phyloP scores from a whole-genome alignment of 2,888 invertebrate species.

The Athripsodes cinereus region DNA sequence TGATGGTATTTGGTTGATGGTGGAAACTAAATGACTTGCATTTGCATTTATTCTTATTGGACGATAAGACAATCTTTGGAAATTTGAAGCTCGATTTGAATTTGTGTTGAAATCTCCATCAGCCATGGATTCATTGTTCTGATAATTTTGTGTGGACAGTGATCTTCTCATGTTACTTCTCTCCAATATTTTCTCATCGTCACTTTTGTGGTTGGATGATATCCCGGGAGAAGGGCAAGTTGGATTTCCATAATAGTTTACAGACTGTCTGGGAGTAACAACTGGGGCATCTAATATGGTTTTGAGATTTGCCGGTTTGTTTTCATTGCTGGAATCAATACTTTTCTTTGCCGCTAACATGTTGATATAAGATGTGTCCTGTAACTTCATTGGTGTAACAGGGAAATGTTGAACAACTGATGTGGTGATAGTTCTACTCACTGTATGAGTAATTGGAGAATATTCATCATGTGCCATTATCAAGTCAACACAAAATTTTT shows the following conservation, averaged over 20 bases:
- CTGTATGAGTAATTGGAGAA: constrained; percentile 43
- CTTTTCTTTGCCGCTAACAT: neutral
- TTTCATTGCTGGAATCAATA: neutral
- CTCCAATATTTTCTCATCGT: constrained; percentile 48
- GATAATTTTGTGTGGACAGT: constrained; percentile 46
- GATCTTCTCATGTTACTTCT: constrained; percentile 39
- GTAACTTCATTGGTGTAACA: constrained; percentile 16
- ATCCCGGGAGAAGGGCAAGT: neutral
- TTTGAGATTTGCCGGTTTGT: neutral
- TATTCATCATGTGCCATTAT: constrained; percentile 61
- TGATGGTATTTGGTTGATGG: constrained; percentile 25
- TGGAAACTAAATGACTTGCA: constrained; percentile 19
- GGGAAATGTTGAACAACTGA: constrained; percentile 26
- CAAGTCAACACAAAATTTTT: constrained; percentile 52
- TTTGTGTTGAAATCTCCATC: constrained; percentile 16
- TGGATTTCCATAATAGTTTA: neutral
- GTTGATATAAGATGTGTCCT: constrained; percentile 18
- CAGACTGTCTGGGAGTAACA: neutral
- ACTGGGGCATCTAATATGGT: neutral
- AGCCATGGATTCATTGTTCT: constrained; percentile 42
- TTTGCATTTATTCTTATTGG: constrained; percentile 38
- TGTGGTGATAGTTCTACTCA: constrained; percentile 35
- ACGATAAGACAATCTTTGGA: constrained; percentile 37
- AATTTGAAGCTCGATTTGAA: constrained; percentile 11
- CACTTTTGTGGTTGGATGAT: constrained; percentile 44